Base-by-base conservation (phyloP, 2,797 vertebrate genomes). In the Adrianichthys oophorus region DNA sequence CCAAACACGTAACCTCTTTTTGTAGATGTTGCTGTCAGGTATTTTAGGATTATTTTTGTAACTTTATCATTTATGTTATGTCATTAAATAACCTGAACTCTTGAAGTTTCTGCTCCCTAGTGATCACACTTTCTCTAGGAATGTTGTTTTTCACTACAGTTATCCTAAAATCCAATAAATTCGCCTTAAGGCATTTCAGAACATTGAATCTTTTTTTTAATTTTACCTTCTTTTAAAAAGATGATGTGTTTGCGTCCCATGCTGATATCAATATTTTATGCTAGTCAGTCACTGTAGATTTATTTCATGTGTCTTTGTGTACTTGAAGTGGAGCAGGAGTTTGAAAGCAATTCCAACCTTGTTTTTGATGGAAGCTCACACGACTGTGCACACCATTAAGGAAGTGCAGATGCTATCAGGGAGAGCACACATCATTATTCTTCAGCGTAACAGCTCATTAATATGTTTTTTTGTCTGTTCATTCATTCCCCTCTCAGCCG, bases 301-400 rank as follows among this genome's bases (percentile, higher is more conserved):
- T 78, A 63, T 56, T 74, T 76, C 64, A 79, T 56, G 56, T 57
- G 55, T 64, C 26, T 52, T 74, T 56, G 68, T 71, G 70, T 59
- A 55, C 67, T 73, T 65, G 65, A 48, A 60, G 65, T 74, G 52
- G 65, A 72, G 54, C 48, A 64, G 68, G 48, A 51, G 72, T 85
- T 81, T 86, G 45, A 46, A 82, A 85, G 81, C 83, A 83, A 68
- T 64, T 66, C 74, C 76, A 76, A 82, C 83, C 76, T 82, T 68
- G 76, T 82, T 88, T 85, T 90, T 90, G 92, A 91, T 91, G 87
- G 89, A 91, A 88, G 89, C 89, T 85, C 89, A 88, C 82, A 80
- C 90, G 92, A 93, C 92, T 93, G 92, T 85, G 82, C 91, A 90
- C 89, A 89, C 91, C 92, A 93, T 93, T 93, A 94, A 90, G 92